Conservation (phyloP, 1,140 invertebrate genomes). For the Aphidius ervi region DNA sequence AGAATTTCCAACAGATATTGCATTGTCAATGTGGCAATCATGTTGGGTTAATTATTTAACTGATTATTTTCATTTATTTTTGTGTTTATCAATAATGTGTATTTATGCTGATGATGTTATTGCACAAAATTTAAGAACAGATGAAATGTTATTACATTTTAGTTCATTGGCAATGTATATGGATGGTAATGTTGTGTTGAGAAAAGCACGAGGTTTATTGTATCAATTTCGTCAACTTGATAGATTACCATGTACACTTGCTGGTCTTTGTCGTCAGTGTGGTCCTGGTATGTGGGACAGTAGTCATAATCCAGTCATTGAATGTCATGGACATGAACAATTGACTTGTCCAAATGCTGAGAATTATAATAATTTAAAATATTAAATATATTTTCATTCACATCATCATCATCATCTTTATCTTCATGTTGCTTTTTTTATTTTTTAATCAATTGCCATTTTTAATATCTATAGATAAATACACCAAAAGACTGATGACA, state of each 20-base stretch:
- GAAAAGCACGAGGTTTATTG: constrained; percentile 86
- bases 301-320: constrained; percentile 73
- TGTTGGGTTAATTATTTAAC: constrained; percentile 93
- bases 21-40: constrained; percentile 87
- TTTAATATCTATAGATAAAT: too few species aligned
- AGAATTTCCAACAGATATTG: constrained; percentile 82
- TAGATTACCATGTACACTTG: constrained; percentile 82
- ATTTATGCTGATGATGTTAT: constrained; percentile 91
- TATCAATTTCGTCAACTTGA: constrained; percentile 83
- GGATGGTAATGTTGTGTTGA: constrained; percentile 84
- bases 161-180: constrained; percentile 94
- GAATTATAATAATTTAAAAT: constrained; percentile 30
- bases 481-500: too few species aligned
- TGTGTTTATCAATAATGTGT: constrained; percentile 84
- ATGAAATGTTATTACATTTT: constrained; percentile 92
- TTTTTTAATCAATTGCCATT: too few species aligned
- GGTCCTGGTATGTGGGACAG: constrained; percentile 93
- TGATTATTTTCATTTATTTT: constrained; percentile 88
- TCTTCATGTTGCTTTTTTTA: too few species aligned
- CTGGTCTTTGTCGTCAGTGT: constrained; percentile 79
- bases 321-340: constrained; percentile 57
- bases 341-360: constrained; percentile 45
- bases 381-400: constrained; percentile 11
- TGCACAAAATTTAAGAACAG: constrained; percentile 80
- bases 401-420: too few species aligned